Evolutionary conservation across 2,888 invertebrate species (phyloP).

Genomic region (Trimorus sp.): DNA sequence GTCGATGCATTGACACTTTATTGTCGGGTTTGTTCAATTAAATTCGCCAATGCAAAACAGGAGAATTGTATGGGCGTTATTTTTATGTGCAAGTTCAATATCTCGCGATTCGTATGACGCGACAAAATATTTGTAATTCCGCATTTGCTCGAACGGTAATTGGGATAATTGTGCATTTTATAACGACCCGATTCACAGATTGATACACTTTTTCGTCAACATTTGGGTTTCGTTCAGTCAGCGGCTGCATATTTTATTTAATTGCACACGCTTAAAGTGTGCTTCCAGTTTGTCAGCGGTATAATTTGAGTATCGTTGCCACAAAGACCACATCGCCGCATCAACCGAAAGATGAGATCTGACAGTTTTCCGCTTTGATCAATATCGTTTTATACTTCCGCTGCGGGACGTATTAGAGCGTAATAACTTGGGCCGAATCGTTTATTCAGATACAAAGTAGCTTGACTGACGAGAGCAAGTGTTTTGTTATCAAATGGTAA

Average conservation of each 20-base stretch:
- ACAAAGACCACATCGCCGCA: slow-evolving; percentile 50
- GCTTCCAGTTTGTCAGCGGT: slow-evolving; percentile 26
- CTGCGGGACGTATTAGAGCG: slow-evolving; percentile 41
- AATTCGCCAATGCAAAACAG: too few relatives aligned
- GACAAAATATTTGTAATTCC: too few relatives aligned
- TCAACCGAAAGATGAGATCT: slow-evolving; percentile 52
- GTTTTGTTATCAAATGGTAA: slow-evolving; percentile 35
- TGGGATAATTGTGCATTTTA: background rate
- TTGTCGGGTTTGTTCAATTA: too few relatives aligned
- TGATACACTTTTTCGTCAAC: too few relatives aligned
- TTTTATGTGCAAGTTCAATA: too few relatives aligned
- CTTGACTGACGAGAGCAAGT: slow-evolving; percentile 28
- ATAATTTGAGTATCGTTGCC: slow-evolving; percentile 40
- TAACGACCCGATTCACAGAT: too few relatives aligned
- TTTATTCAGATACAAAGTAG: slow-evolving; percentile 44
- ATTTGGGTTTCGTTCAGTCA: too few relatives aligned
- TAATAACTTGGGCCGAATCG: slow-evolving; percentile 29
- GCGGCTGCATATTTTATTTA: background rate
- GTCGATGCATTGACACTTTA: too few relatives aligned
- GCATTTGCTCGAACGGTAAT: too few relatives aligned
- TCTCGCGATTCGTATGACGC: too few relatives aligned
- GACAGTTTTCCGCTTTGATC: slow-evolving; percentile 48
- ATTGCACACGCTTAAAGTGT: slow-evolving; percentile 10
- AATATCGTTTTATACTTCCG: slow-evolving; percentile 44
- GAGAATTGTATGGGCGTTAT: too few relatives aligned